Conservation (phyloP, 1,140 invertebrate species). For the Drosophila punjabiensis region DNA sequence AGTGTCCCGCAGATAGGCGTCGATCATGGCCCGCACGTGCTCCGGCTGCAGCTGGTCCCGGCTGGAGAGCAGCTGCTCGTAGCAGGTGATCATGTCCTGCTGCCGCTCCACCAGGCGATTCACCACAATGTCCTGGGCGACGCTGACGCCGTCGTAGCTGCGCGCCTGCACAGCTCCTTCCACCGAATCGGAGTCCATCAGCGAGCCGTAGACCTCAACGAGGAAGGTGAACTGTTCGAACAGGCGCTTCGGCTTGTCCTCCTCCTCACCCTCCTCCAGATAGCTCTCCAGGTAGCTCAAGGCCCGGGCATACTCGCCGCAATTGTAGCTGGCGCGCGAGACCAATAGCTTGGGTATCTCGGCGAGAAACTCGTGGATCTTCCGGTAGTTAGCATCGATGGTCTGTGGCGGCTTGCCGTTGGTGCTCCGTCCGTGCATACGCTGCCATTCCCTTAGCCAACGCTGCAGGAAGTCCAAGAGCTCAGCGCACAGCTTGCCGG, state of each 20-base stretch:
- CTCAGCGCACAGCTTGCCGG: conserved; percentile 89
- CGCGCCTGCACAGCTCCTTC: conserved; percentile 90
- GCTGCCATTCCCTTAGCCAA: conserved; percentile 89
- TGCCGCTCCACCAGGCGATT: conserved; percentile 91
- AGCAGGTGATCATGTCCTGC: conserved; percentile 91
- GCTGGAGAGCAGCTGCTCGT: conserved; percentile 89
- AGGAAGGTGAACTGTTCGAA: conserved; percentile 88
- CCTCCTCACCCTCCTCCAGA: conserved; percentile 86
- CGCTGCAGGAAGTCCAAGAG: conserved; percentile 91
- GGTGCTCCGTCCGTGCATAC: conserved; percentile 60
- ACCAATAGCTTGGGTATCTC: conserved; percentile 89
- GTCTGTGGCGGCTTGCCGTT: conserved; percentile 53
- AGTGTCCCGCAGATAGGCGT: conserved; percentile 92
- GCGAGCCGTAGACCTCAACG: conserved; percentile 90
- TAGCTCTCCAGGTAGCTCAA: conserved; percentile 91
- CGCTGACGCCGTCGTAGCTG: conserved; percentile 87
- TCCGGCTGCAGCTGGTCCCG: conserved; percentile 85
- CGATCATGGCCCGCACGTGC: conserved; percentile 86
- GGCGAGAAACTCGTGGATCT: conserved; percentile 86
- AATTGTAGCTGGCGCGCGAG: conserved; percentile 90
- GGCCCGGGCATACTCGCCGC: conserved; percentile 90
- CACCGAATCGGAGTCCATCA: conserved; percentile 92
- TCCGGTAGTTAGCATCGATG: conserved; percentile 74
- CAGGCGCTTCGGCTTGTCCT: conserved; percentile 86
- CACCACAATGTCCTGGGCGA: conserved; percentile 90